Conservation (phyloP, 2,888 invertebrate genomes). For the Linnaemya tessellans region DNA sequence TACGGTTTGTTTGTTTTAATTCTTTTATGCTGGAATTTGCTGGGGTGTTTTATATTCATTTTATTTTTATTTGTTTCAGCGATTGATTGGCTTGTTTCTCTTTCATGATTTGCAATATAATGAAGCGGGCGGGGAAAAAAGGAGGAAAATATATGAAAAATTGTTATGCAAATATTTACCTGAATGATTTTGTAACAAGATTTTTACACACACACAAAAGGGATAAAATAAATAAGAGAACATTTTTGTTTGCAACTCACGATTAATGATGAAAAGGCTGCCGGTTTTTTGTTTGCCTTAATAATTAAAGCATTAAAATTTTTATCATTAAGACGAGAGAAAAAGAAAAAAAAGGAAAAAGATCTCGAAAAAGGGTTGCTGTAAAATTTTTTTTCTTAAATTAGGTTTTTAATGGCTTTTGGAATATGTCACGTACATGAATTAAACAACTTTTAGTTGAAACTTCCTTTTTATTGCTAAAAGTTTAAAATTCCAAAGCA, state of each 20-base stretch:
- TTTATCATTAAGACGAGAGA: neutral
- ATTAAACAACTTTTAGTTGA: constrained; percentile 8
- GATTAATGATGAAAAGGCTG: constrained; percentile 11
- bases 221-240: constrained; percentile 7
- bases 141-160: neutral
- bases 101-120: constrained; percentile 36
- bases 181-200: constrained; percentile 41
- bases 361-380: neutral
- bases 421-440: neutral
- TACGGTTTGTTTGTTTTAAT: constrained; percentile 60
- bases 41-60: constrained; percentile 29
- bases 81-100: constrained; percentile 57
- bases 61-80: constrained; percentile 41
- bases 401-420: neutral
- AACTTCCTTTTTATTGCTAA: neutral
- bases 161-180: constrained; percentile 54
- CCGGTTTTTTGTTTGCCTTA: neutral
- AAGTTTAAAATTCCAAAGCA: constrained; percentile 10
- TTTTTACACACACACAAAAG: neutral
- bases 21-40: constrained; percentile 37
- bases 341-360: neutral
- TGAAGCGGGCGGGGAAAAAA: neutral
- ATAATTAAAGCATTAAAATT: constrained; percentile 8
- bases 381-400: neutral
- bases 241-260: neutral